Base-by-base conservation (phyloP, 1,140 invertebrate species). In the Nebria ingens region DNA sequence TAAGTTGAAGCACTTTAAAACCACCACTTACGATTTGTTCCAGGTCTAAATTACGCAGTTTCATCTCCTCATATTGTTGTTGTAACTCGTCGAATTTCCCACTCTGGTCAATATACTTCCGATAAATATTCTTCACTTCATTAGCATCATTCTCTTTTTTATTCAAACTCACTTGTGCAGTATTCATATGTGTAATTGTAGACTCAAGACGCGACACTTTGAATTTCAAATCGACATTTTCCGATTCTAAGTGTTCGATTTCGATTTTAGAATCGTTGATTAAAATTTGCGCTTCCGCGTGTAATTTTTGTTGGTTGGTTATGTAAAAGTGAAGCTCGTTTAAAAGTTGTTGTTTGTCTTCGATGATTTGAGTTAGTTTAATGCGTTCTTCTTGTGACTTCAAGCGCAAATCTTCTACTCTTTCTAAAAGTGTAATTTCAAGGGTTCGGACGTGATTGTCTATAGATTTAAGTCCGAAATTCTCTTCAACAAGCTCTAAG, bases 71-170 rank as follows among this genome's bases (percentile, higher is more conserved):
- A 53, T 58, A 64, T 29, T 67, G 60, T 45, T 63, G 61, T n/a
- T 61, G 57, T 23, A 69, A 55, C 11, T 61, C 51, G 58, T 68
- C 65, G 53, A 65, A 68, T 54, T 67, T 68, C 6, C 63, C 62
- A 56, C 62, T 67, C 17, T 65, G 61, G 17, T 68, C 66, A 21
- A 68, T 68, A 45, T 68, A 69, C 52, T 65, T 68, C 53, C 63
- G 65, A 29, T 62, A 56, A 19, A 67, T 63, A 21, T 61, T 58
- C 2, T 56, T 56, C 45, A 58, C 54, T 54, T 67, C 67, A 29
- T 61, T 58, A 21, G 58, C 58, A 50, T 64, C 62, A 9, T 50
- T 58, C 40, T 61, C 59, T 21, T 56, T 61, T 19, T 56, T 53
- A 3, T 40, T 53, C 15, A 67, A 25, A 6, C 17, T 6, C 17